Evolutionary conservation across 2,113 vertebrate genomes (phyloP).

Genomic region (Helogale parvula): DNA sequence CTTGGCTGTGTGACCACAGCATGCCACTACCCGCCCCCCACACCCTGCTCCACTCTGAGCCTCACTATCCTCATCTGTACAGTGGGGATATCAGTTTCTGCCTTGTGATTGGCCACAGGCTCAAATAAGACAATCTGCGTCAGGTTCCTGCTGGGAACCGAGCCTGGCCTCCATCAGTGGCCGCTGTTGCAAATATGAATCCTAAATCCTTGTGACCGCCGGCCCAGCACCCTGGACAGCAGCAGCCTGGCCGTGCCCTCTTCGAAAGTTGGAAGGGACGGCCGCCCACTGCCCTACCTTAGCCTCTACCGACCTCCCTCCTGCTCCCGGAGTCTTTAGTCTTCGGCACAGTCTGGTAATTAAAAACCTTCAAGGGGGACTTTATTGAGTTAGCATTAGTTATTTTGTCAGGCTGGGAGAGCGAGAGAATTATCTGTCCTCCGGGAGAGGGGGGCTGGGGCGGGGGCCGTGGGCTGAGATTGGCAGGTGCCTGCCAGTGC

Average conservation of each 20-base stretch:
- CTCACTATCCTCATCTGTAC: not conserved
- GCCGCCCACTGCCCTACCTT: not conserved
- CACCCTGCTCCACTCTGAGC: not conserved
- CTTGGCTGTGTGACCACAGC: not conserved
- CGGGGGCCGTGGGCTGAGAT: constrained; percentile 81
- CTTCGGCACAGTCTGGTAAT: constrained; percentile 81
- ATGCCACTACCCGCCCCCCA: not conserved
- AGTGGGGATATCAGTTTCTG: not conserved
- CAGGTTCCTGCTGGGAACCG: not conserved
- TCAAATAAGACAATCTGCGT: not conserved
- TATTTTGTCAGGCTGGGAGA: constrained; percentile 85
- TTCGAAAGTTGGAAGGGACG: not conserved
- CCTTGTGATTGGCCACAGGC: not conserved
- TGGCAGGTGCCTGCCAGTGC: constrained; percentile 84
- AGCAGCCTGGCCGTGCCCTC: constrained; percentile 64
- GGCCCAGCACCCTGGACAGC: constrained; percentile 80
- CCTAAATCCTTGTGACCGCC: not conserved
- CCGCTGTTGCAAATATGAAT: not conserved
- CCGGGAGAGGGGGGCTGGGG: constrained; percentile 82
- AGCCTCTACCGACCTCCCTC: constrained; percentile 20
- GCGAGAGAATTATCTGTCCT: constrained; percentile 83
- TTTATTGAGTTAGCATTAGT: constrained; percentile 86
- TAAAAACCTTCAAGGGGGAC: constrained; percentile 85
- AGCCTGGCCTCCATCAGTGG: constrained; percentile 6
- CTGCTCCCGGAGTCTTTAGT: not conserved